Evolutionary conservation across 2,797 vertebrate genomes (phyloP).

Genomic region (Eulemur albifrons): DNA sequence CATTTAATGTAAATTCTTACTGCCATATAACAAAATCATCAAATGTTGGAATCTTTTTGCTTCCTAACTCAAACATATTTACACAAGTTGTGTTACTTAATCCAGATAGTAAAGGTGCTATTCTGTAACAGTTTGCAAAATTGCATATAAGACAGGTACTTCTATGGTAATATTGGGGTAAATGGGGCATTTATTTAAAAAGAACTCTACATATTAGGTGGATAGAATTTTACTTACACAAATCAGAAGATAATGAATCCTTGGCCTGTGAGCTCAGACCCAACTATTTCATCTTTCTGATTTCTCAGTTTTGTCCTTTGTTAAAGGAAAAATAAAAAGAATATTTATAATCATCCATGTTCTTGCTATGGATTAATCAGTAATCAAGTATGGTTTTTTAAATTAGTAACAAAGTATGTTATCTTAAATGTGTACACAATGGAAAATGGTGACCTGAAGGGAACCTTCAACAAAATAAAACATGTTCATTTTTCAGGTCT

Average conservation of each 20-base stretch:
- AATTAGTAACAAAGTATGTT: slow-evolving; percentile 6
- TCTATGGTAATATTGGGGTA: background rate
- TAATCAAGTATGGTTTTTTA: background rate
- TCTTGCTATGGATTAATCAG: background rate
- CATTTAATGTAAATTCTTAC: background rate
- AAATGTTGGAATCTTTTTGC: background rate
- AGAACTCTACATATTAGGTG: background rate
- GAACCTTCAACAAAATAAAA: background rate
- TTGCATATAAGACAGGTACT: background rate
- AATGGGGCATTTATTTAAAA: background rate
- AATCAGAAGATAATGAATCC: background rate
- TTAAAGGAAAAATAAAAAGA: background rate
- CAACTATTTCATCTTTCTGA: background rate
- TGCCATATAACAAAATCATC: background rate
- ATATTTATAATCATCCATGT: background rate
- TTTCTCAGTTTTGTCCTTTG: slow-evolving; percentile 1
- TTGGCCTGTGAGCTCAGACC: background rate
- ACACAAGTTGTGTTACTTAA: background rate
- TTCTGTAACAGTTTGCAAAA: background rate
- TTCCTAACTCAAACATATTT: background rate
- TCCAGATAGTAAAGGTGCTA: background rate
- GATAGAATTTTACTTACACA: background rate
- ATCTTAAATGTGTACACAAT: background rate
- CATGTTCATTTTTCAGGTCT: background rate
- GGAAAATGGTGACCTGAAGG: background rate